Base-by-base conservation (phyloP, 2,888 invertebrate genomes). In the Xanthostigma xanthostigma region DNA sequence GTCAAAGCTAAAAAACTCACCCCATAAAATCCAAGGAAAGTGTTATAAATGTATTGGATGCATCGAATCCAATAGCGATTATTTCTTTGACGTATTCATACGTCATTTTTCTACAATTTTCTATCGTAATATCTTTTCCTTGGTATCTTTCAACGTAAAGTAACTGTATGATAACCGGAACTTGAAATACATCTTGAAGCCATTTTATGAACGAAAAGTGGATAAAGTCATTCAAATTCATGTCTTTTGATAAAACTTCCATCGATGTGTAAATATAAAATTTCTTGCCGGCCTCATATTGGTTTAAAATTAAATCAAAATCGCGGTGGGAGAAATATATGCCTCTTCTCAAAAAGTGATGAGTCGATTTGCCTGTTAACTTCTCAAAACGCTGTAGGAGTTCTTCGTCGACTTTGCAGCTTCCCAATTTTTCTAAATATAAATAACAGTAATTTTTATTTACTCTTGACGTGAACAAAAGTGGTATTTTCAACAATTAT, bases 321-420 rank as follows among this genome's bases (percentile, higher is more conserved):
- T 98, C 98, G 47, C 97, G 78, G 64, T 98, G 98, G 0, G 98
- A 96, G 68, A 99, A 99, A 67, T 98, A 96, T 64, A 97, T 86
- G 13, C 94, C 94, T 56, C 98, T 75, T 53, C 82, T 74, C 11
- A 98, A 71, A 48, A 96, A 81, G 63, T 89, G 93, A 69, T 98
- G 98, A 0, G 81, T 86, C 61, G 81, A 73, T 58, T 83, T 81
- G 2, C 90, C 88, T 0, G 88, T 94, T 2, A 95, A 76, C 64
- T 79, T 83, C 65, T 94, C 91, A 63, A 98, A 87, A 51, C 89
- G 76, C 14, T 77, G 71, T 50, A 98, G 74, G 11, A 98, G 71
- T 55, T 83, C 89, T 39, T 81, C 75, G 64, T 92, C 91, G 56
- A 98, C 84, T 67, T 87, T 89, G 34, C 85, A 83, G 62, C 93